Conservation (phyloP, 2,797 vertebrate species). For the Rhodeus uyekii region DNA sequence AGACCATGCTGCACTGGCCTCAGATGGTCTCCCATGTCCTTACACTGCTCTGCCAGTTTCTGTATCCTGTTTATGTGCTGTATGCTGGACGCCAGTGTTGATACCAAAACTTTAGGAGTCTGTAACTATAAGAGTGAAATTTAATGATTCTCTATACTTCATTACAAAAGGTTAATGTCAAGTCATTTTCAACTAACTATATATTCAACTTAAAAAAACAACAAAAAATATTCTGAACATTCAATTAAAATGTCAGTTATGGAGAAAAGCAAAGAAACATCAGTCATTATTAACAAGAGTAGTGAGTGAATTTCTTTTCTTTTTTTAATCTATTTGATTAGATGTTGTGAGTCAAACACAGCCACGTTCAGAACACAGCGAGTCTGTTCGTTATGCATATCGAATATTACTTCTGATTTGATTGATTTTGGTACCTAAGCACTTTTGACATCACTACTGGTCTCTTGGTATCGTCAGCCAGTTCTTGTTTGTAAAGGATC, state of each 20-base stretch:
- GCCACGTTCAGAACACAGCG: neutral
- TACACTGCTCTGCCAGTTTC: conserved; percentile 83
- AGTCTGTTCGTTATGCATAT: neutral
- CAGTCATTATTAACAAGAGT: no score
- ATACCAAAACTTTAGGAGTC: neutral
- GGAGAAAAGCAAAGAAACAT: no score
- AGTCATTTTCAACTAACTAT: neutral
- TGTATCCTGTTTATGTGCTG: conserved; percentile 84
- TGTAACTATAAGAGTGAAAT: neutral
- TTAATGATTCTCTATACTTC: neutral
- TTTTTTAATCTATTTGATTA: no score
- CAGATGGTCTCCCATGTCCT: conserved; percentile 83
- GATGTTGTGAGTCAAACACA: neutral
- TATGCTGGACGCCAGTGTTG: neutral
- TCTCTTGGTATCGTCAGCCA: neutral
- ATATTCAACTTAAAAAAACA: neutral
- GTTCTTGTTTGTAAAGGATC: neutral
- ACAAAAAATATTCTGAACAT: neutral
- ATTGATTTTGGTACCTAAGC: neutral
- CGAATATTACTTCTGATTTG: neutral
- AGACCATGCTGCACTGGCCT: conserved; percentile 82
- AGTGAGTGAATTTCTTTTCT: no score
- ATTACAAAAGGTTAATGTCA: no score
- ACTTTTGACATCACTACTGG: neutral
- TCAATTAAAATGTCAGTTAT: neutral